A percentile compares a stretch with the other conserved stretches of the same genome.
These are phyloP conservation scores for Drosophila lini DNA, from an alignment of 1,140 invertebrate genomes.

Conservation along the genomic window DNA sequence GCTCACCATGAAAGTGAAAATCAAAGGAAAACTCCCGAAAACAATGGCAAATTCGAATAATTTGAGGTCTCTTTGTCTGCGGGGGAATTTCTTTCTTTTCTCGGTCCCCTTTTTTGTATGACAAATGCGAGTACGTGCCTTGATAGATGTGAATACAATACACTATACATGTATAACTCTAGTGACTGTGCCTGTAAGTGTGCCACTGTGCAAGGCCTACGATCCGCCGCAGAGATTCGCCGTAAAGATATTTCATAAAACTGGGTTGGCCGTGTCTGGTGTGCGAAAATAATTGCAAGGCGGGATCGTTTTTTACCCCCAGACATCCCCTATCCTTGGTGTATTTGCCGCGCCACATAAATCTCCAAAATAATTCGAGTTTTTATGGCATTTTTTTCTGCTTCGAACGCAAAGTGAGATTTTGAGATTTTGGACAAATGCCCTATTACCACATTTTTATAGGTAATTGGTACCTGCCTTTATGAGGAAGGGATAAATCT, in stretches of 20 bases:
- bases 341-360: slow-evolving; percentile 10
- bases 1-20: slow-evolving; percentile 72
- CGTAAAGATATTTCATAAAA: slow-evolving; percentile 37
- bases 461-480: slow-evolving; percentile 5
- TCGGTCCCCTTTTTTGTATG: slow-evolving; percentile 12
- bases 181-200: slow-evolving; percentile 44
- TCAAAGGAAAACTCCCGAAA: slow-evolving; percentile 61
- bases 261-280: slow-evolving; percentile 46
- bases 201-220: slow-evolving; percentile 61
- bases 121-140: slow-evolving; percentile 52
- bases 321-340: slow-evolving; percentile 35
- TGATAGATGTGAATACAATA: slow-evolving; percentile 59
- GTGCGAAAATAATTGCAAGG: slow-evolving; percentile 33
- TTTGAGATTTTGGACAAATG: slow-evolving; percentile 9
- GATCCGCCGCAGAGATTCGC: slow-evolving; percentile 47
- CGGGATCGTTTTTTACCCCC: slow-evolving; percentile 33
- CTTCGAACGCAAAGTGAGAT: slow-evolving; percentile 11
- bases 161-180: slow-evolving; percentile 3
- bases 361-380: slow-evolving; percentile 20
- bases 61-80: slow-evolving; percentile 61
- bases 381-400: slow-evolving; percentile 4
- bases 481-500: slow-evolving; percentile 8
- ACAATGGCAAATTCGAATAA: slow-evolving; percentile 82
- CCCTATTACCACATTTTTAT: slow-evolving; percentile 10
- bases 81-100: slow-evolving; percentile 21